These are phyloP conservation scores for Lepidurus packardi DNA, from an alignment of 1,140 invertebrate species.

Conservation along the genomic window DNA sequence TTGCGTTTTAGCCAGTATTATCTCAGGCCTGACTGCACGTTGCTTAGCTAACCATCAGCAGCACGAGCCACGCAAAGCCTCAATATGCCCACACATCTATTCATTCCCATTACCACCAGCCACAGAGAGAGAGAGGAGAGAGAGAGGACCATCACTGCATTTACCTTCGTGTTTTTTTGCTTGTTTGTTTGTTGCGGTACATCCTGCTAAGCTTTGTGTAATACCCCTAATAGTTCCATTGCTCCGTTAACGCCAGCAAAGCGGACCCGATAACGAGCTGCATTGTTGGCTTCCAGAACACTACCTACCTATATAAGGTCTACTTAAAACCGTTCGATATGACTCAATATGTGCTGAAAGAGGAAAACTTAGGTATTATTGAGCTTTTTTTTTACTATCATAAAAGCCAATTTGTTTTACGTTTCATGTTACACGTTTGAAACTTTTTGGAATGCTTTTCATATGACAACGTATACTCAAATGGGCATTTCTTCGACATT, in stretches of 20 bases:
- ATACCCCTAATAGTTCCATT: conserved; percentile 7
- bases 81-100: neutral
- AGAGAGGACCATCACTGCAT: neutral
- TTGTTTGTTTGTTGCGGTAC: neutral
- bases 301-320: neutral
- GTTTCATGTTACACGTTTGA: too few relatives aligned
- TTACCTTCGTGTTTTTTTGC: neutral
- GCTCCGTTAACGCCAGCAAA: conserved; percentile 20
- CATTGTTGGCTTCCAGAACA: neutral
- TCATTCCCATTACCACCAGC: neutral
- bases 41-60: neutral
- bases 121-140: too few relatives aligned
- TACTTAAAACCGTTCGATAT: neutral
- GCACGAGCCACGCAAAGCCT: neutral
- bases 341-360: too few relatives aligned
- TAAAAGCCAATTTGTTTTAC: too few relatives aligned
- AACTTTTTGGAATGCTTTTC: too few relatives aligned
- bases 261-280: neutral
- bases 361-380: too few relatives aligned
- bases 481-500: neutral
- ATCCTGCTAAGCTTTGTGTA: neutral
- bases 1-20: neutral
- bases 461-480: too few relatives aligned
- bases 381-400: too few relatives aligned
- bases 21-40: neutral